Evolutionary conservation across 2,888 invertebrate genomes (phyloP).

Genomic region (Euplagia quadripunctaria): DNA sequence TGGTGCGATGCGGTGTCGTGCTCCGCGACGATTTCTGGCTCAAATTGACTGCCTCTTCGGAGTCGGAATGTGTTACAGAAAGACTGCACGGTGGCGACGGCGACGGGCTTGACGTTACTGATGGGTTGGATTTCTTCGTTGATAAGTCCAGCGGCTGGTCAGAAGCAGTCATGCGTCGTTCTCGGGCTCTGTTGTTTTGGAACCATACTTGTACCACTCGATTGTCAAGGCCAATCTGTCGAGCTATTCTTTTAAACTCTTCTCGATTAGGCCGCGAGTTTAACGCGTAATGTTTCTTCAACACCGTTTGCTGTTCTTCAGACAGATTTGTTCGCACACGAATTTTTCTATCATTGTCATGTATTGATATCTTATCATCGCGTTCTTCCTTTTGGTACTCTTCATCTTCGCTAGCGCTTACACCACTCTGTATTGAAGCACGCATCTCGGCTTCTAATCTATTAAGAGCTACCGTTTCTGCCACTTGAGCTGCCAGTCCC

Average conservation of each 20-base stretch:
- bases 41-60: conserved; percentile 92
- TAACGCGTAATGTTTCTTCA: conserved; percentile 95
- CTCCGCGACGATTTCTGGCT: conserved; percentile 91
- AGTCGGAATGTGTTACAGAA: conserved; percentile 89
- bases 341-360: conserved; percentile 92
- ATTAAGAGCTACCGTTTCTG: conserved; percentile 89
- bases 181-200: conserved; percentile 97
- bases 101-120: conserved; percentile 87
- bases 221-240: conserved; percentile 91
- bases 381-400: conserved; percentile 83
- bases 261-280: conserved; percentile 98
- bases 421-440: conserved; percentile 82
- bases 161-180: conserved; percentile 89
- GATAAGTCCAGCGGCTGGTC: conserved; percentile 97
- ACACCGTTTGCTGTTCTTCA: conserved; percentile 96
- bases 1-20: conserved; percentile 86
- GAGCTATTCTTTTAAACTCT: conserved; percentile 96
- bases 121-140: conserved; percentile 90
- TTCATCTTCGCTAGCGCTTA: conserved; percentile 89
- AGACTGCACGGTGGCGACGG: conserved; percentile 89
- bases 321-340: conserved; percentile 97
- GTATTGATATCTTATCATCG: conserved; percentile 86
- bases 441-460: conserved; percentile 83
- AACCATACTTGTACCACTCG: conserved; percentile 98
- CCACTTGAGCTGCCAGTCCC: conserved; percentile 92